These are phyloP conservation scores for Venturia canescens DNA, from an alignment of 1,140 invertebrate genomes.

Conservation along the genomic window DNA sequence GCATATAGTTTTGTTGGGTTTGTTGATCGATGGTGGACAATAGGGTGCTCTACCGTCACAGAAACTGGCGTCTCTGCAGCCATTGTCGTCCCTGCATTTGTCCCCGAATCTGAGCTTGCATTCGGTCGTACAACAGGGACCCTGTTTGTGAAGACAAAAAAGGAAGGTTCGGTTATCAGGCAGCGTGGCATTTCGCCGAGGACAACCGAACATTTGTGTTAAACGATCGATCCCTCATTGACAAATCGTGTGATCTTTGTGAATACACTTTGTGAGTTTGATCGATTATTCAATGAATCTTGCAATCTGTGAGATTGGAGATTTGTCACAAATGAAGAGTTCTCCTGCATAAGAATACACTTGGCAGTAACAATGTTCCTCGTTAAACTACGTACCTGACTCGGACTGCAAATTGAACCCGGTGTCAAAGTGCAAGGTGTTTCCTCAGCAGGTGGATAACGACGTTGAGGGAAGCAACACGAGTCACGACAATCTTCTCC, in stretches of 20 bases:
- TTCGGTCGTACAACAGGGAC: conserved; percentile 94
- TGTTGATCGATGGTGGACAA: conserved; percentile 94
- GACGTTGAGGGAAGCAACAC: conserved; percentile 95
- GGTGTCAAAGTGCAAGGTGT: conserved; percentile 91
- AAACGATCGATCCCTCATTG: background rate
- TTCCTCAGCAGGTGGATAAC: conserved; percentile 85
- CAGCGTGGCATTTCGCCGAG: too few relatives aligned
- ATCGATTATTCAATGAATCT: too few relatives aligned
- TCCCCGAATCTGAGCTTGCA: conserved; percentile 91
- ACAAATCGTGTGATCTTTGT: background rate
- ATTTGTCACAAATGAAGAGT: background rate
- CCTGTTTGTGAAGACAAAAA: conserved; percentile 77
- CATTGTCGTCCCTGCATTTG: conserved; percentile 95
- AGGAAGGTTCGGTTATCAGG: too few relatives aligned
- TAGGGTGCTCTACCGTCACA: conserved; percentile 91
- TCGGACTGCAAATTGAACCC: conserved; percentile 87
- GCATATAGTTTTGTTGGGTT: conserved; percentile 95
- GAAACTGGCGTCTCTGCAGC: conserved; percentile 92
- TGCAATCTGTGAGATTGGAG: background rate
- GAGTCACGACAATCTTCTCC: conserved; percentile 94
- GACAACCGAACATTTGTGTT: background rate
- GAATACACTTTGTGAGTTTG: too few relatives aligned
- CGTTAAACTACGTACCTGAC: conserved; percentile 80
- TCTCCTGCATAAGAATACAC: background rate
- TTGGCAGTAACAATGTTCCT: background rate